A percentile compares a stretch with the other conserved stretches of the same genome.
phyloP scores from a whole-genome alignment of 2,888 invertebrate genomes.

The Zygogramma bicolorata region DNA sequence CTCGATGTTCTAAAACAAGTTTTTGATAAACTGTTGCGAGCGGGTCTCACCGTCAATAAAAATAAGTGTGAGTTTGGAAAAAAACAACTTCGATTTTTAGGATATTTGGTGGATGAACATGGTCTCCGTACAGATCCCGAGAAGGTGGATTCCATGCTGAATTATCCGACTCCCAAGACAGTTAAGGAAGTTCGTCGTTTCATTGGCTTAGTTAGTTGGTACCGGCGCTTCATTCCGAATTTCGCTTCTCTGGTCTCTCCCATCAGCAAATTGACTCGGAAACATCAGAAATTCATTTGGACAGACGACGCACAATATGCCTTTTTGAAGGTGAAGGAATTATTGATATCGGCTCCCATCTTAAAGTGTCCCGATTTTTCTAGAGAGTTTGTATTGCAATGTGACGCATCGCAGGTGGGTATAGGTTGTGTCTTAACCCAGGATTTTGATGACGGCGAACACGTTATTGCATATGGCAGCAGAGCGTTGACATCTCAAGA shows the following conservation, averaged over 20 bases:
- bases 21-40: constrained; percentile 30
- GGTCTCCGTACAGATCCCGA: constrained; percentile 35
- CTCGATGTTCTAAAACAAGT: constrained; percentile 36
- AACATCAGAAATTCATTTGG: neutral
- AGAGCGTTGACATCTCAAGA: constrained; percentile 38
- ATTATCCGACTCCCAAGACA: constrained; percentile 5
- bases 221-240: neutral
- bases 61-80: constrained; percentile 39
- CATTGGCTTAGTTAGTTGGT: neutral
- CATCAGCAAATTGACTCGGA: neutral
- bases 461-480: constrained; percentile 37
- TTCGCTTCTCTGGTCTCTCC: neutral
- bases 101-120: constrained; percentile 37
- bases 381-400: constrained; percentile 36
- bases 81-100: constrained; percentile 36
- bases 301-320: neutral
- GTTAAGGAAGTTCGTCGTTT: neutral
- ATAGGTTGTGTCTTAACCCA: no score
- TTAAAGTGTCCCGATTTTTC: neutral
- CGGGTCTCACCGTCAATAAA: constrained; percentile 42
- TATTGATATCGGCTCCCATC: neutral
- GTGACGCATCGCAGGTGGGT: no score
- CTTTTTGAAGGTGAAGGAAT: neutral
- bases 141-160: constrained; percentile 31
- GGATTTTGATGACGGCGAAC: no score